Percentiles rank a stretch among this genome's conserved stretches.
These are phyloP conservation scores for Drosophila nr. fundita DNA, from an alignment of 2,888 invertebrate species.

Conservation along the genomic window DNA sequence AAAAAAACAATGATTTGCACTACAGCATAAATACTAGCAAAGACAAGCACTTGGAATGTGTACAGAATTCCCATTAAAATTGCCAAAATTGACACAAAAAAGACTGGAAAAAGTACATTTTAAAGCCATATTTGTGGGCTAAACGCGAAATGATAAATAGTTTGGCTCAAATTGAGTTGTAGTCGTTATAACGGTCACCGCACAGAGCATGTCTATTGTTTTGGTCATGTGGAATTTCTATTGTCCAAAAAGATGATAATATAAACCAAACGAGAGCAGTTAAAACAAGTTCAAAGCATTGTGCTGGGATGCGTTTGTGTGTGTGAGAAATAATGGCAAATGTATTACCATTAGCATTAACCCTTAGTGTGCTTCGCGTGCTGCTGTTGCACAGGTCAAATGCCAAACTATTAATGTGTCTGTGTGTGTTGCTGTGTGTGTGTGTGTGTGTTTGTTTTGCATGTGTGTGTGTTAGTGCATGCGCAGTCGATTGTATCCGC, in stretches of 20 bases:
- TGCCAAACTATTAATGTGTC: conserved; percentile 22
- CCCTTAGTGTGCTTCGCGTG: conserved; percentile 37
- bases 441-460: conserved; percentile 23
- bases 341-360: conserved; percentile 44
- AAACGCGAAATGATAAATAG: not conserved
- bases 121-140: not conserved
- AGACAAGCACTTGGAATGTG: not conserved
- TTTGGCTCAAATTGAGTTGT: conserved; percentile 33
- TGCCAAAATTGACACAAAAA: not conserved
- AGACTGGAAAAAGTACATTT: not conserved
- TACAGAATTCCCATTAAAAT: not conserved
- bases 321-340: conserved; percentile 39
- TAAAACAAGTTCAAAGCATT: conserved; percentile 53
- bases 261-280: conserved; percentile 41
- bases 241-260: conserved; percentile 48
- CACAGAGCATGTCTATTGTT: conserved; percentile 49
- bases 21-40: not conserved
- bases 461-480: conserved; percentile 54
- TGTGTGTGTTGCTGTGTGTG: conserved; percentile 5
- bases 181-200: conserved; percentile 48
- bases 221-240: conserved; percentile 50
- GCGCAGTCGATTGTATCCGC: conserved; percentile 70
- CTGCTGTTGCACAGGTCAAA: conserved; percentile 50
- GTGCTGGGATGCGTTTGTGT: conserved; percentile 18
- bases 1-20: not conserved